Conservation (phyloP, 64 coral and sea anemone species). For the Pocillopora damicornis region DNA sequence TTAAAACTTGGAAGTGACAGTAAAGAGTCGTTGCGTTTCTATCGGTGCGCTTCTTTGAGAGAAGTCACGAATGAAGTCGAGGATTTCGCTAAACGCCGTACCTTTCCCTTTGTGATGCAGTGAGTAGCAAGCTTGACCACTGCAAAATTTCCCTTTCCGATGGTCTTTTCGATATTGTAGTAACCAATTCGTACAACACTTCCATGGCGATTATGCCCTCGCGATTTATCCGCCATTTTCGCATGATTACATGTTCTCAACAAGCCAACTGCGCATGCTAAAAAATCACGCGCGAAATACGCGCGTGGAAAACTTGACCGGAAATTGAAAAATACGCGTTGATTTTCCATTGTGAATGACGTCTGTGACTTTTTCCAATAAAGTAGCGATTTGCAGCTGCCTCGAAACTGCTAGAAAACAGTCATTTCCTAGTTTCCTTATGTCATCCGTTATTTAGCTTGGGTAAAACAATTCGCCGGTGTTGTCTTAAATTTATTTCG, state of each 20-base stretch:
- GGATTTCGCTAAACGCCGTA: conserved; percentile 21
- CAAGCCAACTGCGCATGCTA: conserved; percentile 14
- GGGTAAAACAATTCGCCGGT: neutral
- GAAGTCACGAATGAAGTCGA: conserved; percentile 29
- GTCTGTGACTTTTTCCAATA: neutral
- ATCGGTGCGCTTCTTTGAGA: conserved; percentile 5
- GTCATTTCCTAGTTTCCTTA: neutral
- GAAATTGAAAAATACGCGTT: conserved; percentile 6
- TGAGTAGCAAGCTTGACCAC: conserved; percentile 98
- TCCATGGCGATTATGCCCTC: conserved; percentile 93
- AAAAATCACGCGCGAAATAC: neutral
- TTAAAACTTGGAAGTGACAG: neutral
- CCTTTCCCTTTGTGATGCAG: conserved; percentile 92
- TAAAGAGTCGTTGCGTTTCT: conserved; percentile 27
- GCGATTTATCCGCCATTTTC: conserved; percentile 99
- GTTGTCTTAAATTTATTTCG: neutral
- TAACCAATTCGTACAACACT: conserved; percentile 96
- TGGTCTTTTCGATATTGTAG: conserved; percentile 98
- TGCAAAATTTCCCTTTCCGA: conserved; percentile 99
- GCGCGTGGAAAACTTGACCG: conserved; percentile 22
- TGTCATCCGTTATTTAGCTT: neutral
- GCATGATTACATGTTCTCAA: conserved; percentile 85
- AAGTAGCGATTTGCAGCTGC: conserved; percentile 14
- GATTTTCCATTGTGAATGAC: neutral
- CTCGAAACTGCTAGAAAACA: conserved; percentile 19